Conservation (phyloP, 1,140 invertebrate species). For the Patella vulgata region DNA sequence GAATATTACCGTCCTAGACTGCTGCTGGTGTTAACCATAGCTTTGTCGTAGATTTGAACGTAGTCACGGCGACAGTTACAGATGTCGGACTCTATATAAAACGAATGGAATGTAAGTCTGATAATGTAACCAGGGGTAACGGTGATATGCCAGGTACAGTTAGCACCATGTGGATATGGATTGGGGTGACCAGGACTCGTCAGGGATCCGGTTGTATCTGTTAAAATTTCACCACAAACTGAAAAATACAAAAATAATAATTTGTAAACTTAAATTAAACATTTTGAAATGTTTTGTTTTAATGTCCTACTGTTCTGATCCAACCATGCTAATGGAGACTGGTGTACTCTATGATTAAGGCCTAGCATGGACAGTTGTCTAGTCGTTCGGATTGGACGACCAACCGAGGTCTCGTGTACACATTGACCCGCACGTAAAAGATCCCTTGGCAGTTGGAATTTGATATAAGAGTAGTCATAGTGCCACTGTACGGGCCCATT, state of each 20-base stretch:
- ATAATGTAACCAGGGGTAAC: constrained; percentile 78
- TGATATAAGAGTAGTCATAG: too few species aligned
- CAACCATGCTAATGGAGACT: too few species aligned
- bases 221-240: constrained; percentile 85
- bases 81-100: constrained; percentile 75
- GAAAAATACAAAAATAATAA: constrained; percentile 59
- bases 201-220: constrained; percentile 73
- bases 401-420: too few species aligned
- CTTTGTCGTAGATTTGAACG: constrained; percentile 78
- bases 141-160: constrained; percentile 84
- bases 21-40: constrained; percentile 42
- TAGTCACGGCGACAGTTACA: constrained; percentile 76
- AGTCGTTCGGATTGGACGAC: too few species aligned
- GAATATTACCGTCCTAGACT: constrained; percentile 42
- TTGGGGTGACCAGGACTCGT: constrained; percentile 72
- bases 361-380: too few species aligned
- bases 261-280: too few species aligned
- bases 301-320: too few species aligned
- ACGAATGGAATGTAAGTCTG: constrained; percentile 78
- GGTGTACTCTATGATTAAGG: too few species aligned
- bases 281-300: too few species aligned
- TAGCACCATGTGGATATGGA: constrained; percentile 72
- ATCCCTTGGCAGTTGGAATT: too few species aligned
- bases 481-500: too few species aligned
- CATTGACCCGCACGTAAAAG: too few species aligned